Conservation (phyloP, 2,113 vertebrate genomes). For the Leptodactylus fuscus region DNA sequence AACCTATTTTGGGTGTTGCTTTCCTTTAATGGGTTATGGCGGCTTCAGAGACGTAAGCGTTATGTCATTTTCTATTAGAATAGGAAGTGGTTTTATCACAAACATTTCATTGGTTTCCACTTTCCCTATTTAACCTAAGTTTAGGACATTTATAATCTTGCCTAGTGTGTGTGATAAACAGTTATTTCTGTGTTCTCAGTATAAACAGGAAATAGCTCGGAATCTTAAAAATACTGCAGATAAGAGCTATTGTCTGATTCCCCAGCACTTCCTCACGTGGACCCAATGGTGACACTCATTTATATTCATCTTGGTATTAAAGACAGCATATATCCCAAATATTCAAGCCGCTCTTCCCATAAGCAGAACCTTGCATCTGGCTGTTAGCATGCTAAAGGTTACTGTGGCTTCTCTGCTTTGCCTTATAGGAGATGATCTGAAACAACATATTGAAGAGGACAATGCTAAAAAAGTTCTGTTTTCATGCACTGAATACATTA, state of each 20-base stretch:
- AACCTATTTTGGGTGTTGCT: slow-evolving; percentile 41
- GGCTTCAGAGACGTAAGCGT: slow-evolving; percentile 21
- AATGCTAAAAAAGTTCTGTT: background rate
- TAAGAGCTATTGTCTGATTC: slow-evolving; percentile 80
- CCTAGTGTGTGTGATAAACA: slow-evolving; percentile 63
- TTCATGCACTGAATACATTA: background rate
- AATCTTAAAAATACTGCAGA: slow-evolving; percentile 76
- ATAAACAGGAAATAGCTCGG: slow-evolving; percentile 81
- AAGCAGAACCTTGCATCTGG: slow-evolving; percentile 51
- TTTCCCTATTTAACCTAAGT: slow-evolving; percentile 56
- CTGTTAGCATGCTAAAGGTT: slow-evolving; percentile 40
- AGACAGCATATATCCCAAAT: slow-evolving; percentile 63
- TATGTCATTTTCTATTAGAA: slow-evolving; percentile 51
- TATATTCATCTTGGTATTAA: slow-evolving; percentile 71
- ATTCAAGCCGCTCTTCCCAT: slow-evolving; percentile 66
- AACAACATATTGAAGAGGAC: background rate
- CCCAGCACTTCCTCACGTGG: slow-evolving; percentile 66
- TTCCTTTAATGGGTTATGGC: slow-evolving; percentile 13
- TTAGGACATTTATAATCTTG: slow-evolving; percentile 60
- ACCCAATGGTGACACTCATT: slow-evolving; percentile 68
- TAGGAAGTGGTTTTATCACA: slow-evolving; percentile 45
- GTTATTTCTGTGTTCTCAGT: slow-evolving; percentile 60
- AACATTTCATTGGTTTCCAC: slow-evolving; percentile 59
- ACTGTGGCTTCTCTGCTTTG: background rate
- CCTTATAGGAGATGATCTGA: background rate